phyloP scores from a whole-genome alignment of 2,797 vertebrate genomes.

The Onychomys arenicola region DNA sequence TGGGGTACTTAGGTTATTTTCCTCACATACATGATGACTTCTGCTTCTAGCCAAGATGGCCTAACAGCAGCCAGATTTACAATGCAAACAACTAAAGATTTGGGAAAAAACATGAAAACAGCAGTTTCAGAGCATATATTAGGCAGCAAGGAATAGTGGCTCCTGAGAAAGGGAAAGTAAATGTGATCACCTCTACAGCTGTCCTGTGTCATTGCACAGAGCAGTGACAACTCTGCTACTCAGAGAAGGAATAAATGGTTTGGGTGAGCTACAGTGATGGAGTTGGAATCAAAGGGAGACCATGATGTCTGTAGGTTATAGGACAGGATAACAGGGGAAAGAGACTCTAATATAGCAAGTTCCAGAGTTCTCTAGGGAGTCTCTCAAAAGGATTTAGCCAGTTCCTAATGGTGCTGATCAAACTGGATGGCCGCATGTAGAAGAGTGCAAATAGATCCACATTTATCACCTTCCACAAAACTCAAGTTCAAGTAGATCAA shows the following conservation, averaged over 20 bases:
- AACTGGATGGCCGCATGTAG: background rate
- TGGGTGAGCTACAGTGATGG: conserved; percentile 38
- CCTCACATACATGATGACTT: background rate
- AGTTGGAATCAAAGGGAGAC: background rate
- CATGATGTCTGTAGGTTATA: background rate
- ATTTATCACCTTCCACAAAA: background rate
- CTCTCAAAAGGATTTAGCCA: conserved; percentile 20
- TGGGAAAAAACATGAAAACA: conserved; percentile 12
- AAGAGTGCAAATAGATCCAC: background rate
- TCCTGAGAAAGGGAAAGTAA: background rate
- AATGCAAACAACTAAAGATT: background rate
- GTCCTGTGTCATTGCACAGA: background rate
- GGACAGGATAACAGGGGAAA: background rate
- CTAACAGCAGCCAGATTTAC: background rate
- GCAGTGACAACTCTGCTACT: background rate
- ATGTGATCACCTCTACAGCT: background rate
- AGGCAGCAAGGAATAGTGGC: conserved; percentile 8
- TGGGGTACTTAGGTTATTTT: background rate
- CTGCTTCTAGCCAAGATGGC: background rate
- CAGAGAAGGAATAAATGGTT: background rate
- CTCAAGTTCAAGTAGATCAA: background rate
- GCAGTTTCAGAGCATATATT: conserved; percentile 31
- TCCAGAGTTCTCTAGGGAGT: background rate
- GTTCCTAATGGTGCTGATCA: background rate
- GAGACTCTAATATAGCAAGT: background rate